A percentile compares a stretch with the other conserved stretches of the same genome.
Evolutionary conservation across 2,888 invertebrate genomes (phyloP).

Genomic region (Catocala fraxini): DNA sequence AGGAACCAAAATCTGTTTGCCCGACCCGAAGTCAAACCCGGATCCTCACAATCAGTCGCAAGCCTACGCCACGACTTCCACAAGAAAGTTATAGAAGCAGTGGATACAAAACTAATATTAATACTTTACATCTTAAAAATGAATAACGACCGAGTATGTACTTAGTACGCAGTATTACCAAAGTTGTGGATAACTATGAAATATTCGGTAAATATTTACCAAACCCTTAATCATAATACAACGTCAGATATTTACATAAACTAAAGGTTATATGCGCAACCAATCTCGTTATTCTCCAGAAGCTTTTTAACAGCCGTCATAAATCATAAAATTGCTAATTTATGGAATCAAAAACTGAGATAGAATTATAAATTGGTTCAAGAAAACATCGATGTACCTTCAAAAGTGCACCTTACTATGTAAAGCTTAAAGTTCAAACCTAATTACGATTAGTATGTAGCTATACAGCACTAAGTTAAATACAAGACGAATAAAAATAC

Average conservation of each 20-base stretch:
- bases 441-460: neutral
- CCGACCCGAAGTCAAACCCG: too few species aligned
- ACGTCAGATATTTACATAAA: constrained; percentile 13
- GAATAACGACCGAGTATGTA: too few species aligned
- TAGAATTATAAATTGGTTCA: constrained; percentile 22
- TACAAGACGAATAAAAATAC: constrained; percentile 24
- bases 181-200: too few species aligned
- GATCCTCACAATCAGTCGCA: too few species aligned
- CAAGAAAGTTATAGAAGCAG: too few species aligned
- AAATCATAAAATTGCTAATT: constrained; percentile 45
- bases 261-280: constrained; percentile 21
- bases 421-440: constrained; percentile 14
- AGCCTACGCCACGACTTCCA: too few species aligned
- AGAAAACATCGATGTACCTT: neutral
- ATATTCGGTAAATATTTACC: neutral
- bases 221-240: constrained; percentile 3
- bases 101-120: too few species aligned
- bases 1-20: too few species aligned
- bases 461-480: constrained; percentile 6
- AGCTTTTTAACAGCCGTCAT: constrained; percentile 21
- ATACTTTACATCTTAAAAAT: too few species aligned
- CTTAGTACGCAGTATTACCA: too few species aligned
- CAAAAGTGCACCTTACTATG: constrained; percentile 22
- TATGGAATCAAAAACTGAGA: constrained; percentile 38
- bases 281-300: constrained; percentile 25